These are phyloP conservation scores for Danio tinwini DNA, from an alignment of 2,797 vertebrate species.

Conservation along the genomic window DNA sequence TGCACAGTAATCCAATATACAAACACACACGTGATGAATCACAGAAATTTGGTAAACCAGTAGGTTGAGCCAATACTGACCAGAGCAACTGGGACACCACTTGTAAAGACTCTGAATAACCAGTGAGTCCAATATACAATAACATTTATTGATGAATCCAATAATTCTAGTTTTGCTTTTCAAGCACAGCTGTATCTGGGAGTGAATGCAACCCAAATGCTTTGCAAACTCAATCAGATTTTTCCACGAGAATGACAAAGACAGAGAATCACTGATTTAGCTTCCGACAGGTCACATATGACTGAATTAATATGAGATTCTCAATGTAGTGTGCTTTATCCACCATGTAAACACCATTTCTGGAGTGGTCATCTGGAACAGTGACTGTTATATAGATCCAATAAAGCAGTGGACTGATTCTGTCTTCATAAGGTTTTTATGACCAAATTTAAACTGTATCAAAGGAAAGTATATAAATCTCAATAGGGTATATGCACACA, in stretches of 20 bases:
- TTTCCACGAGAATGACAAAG: neutral
- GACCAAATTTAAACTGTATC: neutral
- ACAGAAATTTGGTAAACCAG: neutral
- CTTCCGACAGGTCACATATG: neutral
- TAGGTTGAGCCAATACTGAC: neutral
- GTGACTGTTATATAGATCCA: too few species aligned
- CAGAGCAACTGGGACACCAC: neutral
- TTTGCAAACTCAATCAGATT: neutral
- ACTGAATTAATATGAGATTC: neutral
- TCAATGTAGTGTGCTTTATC: neutral
- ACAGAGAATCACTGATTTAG: too few species aligned
- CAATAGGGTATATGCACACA: neutral
- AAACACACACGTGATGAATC: neutral
- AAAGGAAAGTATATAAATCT: neutral
- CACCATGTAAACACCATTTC: neutral
- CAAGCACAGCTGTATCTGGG: neutral
- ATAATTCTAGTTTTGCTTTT: neutral
- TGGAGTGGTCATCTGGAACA: neutral
- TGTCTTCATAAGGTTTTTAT: neutral
- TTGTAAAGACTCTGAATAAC: neutral
- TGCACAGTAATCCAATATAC: neutral
- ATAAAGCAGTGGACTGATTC: neutral
- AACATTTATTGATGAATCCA: neutral
- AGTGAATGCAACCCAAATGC: neutral
- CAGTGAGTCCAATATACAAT: neutral